These are phyloP conservation scores for Paramuricea clavata DNA, from an alignment of 92 coral and sea anemone genomes.

Conservation along the genomic window DNA sequence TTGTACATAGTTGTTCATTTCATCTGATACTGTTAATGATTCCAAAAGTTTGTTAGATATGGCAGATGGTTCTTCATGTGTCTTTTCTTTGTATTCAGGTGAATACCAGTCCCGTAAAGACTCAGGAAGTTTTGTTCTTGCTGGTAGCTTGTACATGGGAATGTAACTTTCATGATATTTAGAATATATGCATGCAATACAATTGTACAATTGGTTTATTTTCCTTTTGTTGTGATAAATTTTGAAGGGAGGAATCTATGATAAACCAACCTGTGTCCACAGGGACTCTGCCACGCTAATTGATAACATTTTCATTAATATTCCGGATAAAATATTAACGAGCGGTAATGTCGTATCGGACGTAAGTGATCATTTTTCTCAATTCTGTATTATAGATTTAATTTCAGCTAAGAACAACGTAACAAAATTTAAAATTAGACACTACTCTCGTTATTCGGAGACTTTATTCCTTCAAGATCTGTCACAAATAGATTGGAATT, in stretches of 20 bases:
- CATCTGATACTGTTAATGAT: neutral
- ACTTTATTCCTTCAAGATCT: too few relatives aligned
- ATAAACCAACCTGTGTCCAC: too few relatives aligned
- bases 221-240: neutral
- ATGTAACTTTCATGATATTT: neutral
- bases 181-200: neutral
- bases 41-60: neutral
- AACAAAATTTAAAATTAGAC: too few relatives aligned
- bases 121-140: neutral
- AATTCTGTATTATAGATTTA: too few relatives aligned
- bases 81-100: neutral
- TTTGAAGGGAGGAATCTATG: neutral
- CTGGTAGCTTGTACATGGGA: slow-evolving; percentile 1
- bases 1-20: neutral
- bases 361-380: too few relatives aligned
- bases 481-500: too few relatives aligned
- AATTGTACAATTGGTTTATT: neutral
- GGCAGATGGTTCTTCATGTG: neutral
- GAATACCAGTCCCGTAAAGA: neutral
- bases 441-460: too few relatives aligned
- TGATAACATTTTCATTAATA: too few relatives aligned
- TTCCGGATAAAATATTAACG: too few relatives aligned
- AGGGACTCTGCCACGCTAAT: too few relatives aligned
- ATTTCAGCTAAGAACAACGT: too few relatives aligned
- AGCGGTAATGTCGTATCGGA: too few relatives aligned